Conservation (phyloP, 2,888 invertebrate genomes). For the Anagyrus pseudococci region DNA sequence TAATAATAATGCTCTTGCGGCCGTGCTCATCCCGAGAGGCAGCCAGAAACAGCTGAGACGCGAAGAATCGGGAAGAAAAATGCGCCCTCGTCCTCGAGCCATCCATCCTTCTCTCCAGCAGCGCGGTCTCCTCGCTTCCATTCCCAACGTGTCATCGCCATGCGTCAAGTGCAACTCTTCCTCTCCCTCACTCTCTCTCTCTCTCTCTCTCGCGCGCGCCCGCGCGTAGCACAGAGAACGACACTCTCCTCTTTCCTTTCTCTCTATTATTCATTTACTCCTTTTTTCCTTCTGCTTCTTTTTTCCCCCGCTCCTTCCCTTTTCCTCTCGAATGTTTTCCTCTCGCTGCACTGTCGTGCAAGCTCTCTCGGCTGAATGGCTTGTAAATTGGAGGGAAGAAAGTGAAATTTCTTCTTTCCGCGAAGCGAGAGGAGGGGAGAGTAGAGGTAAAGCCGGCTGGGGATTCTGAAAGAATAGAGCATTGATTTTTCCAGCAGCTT, state of each 20-base stretch:
- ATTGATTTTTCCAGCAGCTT: too few relatives aligned
- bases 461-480: too few relatives aligned
- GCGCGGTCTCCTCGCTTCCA: neutral
- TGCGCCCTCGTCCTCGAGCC: neutral
- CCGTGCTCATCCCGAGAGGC: too few relatives aligned
- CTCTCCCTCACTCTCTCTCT: conserved; percentile 9
- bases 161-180: conserved; percentile 26
- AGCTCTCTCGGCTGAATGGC: neutral
- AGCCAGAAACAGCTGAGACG: too few relatives aligned
- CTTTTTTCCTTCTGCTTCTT: neutral
- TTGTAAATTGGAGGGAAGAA: neutral
- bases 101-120: neutral
- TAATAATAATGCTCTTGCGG: too few relatives aligned
- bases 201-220: neutral
- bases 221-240: neutral
- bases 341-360: too few relatives aligned
- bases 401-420: neutral
- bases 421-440: too few relatives aligned
- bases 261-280: conserved; percentile 27
- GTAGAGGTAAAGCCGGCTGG: too few relatives aligned
- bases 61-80: conserved; percentile 17
- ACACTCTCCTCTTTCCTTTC: neutral
- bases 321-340: neutral
- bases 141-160: conserved; percentile 27
- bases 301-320: neutral